These are phyloP conservation scores for Vulpes lagopus DNA, from an alignment of 2,113 vertebrate genomes.

Conservation along the genomic window DNA sequence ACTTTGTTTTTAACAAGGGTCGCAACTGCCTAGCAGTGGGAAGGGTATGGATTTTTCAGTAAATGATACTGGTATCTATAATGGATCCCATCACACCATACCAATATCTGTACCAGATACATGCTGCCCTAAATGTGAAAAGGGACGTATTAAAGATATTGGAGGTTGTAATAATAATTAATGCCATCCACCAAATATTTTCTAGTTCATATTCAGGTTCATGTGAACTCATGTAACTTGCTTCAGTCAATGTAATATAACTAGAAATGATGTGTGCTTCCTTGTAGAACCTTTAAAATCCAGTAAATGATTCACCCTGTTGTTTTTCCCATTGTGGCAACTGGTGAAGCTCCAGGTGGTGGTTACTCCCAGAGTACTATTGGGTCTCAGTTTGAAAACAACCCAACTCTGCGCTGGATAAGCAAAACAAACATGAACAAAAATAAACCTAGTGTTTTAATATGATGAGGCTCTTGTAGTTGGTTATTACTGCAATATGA, in stretches of 20 bases:
- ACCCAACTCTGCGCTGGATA: background rate
- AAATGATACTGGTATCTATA: background rate
- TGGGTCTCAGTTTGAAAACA: background rate
- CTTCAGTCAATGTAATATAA: background rate
- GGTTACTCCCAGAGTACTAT: background rate
- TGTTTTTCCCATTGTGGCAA: background rate
- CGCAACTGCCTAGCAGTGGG: background rate
- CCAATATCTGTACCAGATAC: background rate
- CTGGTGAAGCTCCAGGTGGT: background rate
- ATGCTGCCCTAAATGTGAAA: background rate
- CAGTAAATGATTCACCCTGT: background rate
- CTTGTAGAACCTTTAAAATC: background rate
- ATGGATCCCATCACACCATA: background rate
- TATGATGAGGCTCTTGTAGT: background rate
- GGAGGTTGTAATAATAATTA: background rate
- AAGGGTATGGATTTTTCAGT: background rate
- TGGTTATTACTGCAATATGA: background rate
- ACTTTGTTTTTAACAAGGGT: background rate
- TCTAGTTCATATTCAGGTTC: background rate
- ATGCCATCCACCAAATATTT: background rate
- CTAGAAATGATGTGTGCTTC: background rate
- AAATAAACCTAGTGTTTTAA: conserved; percentile 12
- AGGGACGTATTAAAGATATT: background rate
- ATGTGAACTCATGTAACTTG: background rate
- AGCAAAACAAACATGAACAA: background rate